Evolutionary conservation across 2,113 vertebrate genomes (phyloP).

Genomic region (Psephotus haematonotus): DNA sequence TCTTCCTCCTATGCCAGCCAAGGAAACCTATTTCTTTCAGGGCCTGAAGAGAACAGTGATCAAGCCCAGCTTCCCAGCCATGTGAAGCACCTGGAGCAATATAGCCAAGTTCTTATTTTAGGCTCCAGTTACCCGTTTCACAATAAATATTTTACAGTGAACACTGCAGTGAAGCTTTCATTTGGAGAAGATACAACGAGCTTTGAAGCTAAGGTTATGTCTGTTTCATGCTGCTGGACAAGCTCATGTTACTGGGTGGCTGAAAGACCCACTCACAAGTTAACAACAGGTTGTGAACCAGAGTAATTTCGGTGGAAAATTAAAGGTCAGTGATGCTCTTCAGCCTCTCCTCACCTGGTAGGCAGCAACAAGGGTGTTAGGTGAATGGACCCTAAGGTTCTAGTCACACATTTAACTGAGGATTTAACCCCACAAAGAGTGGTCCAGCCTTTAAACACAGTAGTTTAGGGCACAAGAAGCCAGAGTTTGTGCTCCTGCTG

Average conservation of each 20-base stretch:
- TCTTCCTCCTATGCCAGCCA: not conserved
- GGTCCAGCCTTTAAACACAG: not conserved
- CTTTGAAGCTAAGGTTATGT: not conserved
- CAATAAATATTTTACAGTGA: constrained; percentile 66
- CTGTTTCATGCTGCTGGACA: not conserved
- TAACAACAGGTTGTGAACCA: not conserved
- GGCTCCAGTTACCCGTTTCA: constrained; percentile 45
- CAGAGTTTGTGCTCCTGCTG: not conserved
- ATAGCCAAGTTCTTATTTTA: constrained; percentile 4
- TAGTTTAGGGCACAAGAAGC: not conserved
- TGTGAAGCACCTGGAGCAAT: not conserved
- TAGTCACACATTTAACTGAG: not conserved
- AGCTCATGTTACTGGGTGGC: not conserved
- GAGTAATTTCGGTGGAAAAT: not conserved
- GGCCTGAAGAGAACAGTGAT: not conserved
- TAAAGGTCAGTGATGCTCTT: not conserved
- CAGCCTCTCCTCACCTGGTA: not conserved
- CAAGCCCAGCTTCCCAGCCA: not conserved
- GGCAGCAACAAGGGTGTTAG: not conserved
- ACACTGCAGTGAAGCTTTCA: constrained; percentile 11
- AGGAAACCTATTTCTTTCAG: not conserved
- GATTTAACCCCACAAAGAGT: not conserved
- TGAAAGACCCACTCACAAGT: not conserved
- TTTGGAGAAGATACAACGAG: not conserved
- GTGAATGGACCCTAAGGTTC: not conserved